phyloP scores from a whole-genome alignment of 2,113 vertebrate genomes.

The Manacus vitellinus region DNA sequence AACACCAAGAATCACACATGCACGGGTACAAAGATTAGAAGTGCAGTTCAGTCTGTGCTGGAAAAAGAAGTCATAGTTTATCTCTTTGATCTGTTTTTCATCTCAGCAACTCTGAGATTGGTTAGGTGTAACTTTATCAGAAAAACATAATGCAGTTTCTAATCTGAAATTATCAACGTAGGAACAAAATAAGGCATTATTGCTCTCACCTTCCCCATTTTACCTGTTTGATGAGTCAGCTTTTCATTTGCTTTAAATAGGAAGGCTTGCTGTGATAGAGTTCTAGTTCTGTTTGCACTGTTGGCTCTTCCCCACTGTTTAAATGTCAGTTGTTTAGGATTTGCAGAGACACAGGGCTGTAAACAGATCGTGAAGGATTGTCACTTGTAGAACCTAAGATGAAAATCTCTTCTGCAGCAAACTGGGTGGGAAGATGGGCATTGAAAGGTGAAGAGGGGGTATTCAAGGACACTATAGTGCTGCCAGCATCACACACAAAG shows the following conservation, averaged over 20 bases:
- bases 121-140: not conserved
- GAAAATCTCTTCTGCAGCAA: not conserved
- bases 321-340: slow-evolving; percentile 16
- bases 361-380: not conserved
- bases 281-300: not conserved
- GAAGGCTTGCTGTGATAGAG: not conserved
- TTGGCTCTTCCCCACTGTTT: not conserved
- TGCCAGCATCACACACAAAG: not conserved
- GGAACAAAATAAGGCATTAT: not conserved
- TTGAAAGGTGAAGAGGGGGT: not conserved
- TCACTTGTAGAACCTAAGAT: not conserved
- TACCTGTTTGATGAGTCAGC: not conserved
- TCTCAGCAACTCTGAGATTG: not conserved
- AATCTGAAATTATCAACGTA: not conserved
- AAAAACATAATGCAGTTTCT: not conserved
- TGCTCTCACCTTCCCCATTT: not conserved
- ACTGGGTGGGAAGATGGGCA: not conserved
- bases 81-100: not conserved
- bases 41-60: not conserved
- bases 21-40: not conserved
- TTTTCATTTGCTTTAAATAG: not conserved
- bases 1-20: not conserved
- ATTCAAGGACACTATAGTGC: not conserved
- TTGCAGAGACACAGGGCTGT: not conserved
- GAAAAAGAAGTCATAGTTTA: not conserved